phyloP scores from a whole-genome alignment of 2,113 vertebrate genomes.

The Rhineura floridana region DNA sequence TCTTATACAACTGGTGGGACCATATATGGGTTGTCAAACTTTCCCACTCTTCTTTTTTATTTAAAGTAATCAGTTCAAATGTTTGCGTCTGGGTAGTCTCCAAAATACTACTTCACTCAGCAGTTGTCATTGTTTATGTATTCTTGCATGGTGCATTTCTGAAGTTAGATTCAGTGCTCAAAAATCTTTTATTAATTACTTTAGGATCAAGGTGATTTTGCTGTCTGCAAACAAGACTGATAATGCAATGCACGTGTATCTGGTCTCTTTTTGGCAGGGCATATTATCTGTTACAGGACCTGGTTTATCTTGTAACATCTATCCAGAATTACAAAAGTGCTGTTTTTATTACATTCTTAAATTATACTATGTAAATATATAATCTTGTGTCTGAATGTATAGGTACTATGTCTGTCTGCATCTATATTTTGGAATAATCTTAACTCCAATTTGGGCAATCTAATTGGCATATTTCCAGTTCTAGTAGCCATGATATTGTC shows the following conservation, averaged over 20 bases:
- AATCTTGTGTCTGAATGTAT: not conserved
- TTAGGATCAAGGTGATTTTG: conserved; percentile 47
- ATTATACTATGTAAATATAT: not conserved
- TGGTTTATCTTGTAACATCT: conserved; percentile 8
- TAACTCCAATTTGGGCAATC: not conserved
- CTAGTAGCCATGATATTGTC: not conserved
- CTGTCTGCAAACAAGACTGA: conserved; percentile 25
- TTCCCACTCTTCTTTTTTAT: not conserved
- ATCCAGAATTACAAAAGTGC: not conserved
- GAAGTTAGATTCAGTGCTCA: conserved; percentile 42
- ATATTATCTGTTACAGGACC: not conserved
- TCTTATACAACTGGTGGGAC: not conserved
- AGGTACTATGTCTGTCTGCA: not conserved
- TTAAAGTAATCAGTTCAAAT: conserved; percentile 17
- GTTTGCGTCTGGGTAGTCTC: conserved; percentile 26
- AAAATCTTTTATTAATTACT: conserved; percentile 50
- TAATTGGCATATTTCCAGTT: not conserved
- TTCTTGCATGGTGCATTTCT: conserved; percentile 46
- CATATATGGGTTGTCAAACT: not conserved
- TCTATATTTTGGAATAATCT: not conserved
- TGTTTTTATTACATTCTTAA: not conserved
- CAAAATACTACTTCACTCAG: conserved; percentile 6
- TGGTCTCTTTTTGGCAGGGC: conserved; percentile 32
- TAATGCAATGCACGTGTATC: conserved; percentile 18
- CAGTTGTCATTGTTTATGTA: conserved; percentile 29